Percentiles rank a stretch among this genome's conserved stretches.
These are phyloP conservation scores for Lindbergichthys nudifrons DNA, from an alignment of 2,797 vertebrate genomes.

Conservation along the genomic window DNA sequence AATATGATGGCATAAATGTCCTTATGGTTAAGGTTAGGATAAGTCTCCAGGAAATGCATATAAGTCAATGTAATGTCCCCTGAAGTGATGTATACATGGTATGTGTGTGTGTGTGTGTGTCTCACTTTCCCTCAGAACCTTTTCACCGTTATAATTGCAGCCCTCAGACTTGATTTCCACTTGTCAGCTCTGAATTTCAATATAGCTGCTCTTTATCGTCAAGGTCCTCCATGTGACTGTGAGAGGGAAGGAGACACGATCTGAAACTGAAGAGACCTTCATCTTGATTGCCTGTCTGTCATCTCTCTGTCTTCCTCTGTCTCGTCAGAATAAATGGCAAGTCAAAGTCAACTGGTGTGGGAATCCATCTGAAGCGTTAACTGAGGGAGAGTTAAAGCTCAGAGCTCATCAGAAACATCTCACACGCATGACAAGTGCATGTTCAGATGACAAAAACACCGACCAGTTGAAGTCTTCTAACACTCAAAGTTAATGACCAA, in stretches of 20 bases:
- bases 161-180: conserved; percentile 58
- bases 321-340: conserved; percentile 10
- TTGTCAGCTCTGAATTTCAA: conserved; percentile 53
- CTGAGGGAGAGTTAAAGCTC: not conserved
- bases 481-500: not conserved
- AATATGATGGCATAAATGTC: no score
- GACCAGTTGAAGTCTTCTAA: not conserved
- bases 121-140: not conserved
- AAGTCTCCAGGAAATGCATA: no score
- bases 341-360: not conserved
- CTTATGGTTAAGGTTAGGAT: no score
- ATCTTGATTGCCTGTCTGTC: conserved; percentile 20
- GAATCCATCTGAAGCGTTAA: not conserved
- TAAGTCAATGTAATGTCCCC: no score
- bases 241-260: conserved; percentile 8
- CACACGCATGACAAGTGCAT: not conserved
- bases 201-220: conserved; percentile 47
- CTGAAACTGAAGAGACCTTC: conserved; percentile 7
- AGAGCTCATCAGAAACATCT: not conserved
- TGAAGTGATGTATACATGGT: no score
- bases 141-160: conserved; percentile 43
- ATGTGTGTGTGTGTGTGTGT: not conserved
- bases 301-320: not conserved
- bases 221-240: conserved; percentile 32
- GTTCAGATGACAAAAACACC: not conserved